Evolutionary conservation across 2,888 invertebrate genomes (phyloP), one percentile per base, ranked within the genome.

Genomic region (Plebejus melissa): DNA sequence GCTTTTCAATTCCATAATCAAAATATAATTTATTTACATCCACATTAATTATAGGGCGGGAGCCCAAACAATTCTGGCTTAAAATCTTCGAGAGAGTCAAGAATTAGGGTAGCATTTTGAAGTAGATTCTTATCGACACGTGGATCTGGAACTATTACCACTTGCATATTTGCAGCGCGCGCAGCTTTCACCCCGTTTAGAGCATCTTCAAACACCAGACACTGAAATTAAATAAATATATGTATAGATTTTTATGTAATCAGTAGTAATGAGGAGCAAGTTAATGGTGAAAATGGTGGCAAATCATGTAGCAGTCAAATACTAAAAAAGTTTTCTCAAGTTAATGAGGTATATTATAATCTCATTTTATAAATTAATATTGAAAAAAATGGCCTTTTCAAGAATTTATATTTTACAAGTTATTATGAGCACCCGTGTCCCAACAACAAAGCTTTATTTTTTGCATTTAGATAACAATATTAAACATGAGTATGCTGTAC

Each of bases 151-250:
- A 97, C 96, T 94, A 96, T 96, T 0, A 97, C 95, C 5, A 95
- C 95, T 88, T 97, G 97, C 98, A 98, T 98, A 16, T 96, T 96
- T 11, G 98, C 98, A 38, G 95, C 94, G 58, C 94, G 85, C 0
- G 96, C 98, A 13, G 97, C 97, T 80, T 94, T 93, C 0, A 98
- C 96, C 0, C 99, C 98, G 88, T 98, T 98, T 0, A 97, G 96
- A 3, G 98, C 97, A 91, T 98, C 98, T 93, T 98, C 98, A 87
- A 98, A 97, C 0, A 98, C 98, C 77, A 98, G 88, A 84, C 97
- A 97, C 95, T 96, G 89, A 74, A 91, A 90, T 38, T 69, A 74
- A 72, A 22, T 22, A 74, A 50, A 41, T 13, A 50, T 4, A 16
- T 13, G 22, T 22, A 32, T 32, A 32, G 1, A 4, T 16, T 54